phyloP scores from a whole-genome alignment of 2,888 invertebrate species.

The Xylophagus ater region DNA sequence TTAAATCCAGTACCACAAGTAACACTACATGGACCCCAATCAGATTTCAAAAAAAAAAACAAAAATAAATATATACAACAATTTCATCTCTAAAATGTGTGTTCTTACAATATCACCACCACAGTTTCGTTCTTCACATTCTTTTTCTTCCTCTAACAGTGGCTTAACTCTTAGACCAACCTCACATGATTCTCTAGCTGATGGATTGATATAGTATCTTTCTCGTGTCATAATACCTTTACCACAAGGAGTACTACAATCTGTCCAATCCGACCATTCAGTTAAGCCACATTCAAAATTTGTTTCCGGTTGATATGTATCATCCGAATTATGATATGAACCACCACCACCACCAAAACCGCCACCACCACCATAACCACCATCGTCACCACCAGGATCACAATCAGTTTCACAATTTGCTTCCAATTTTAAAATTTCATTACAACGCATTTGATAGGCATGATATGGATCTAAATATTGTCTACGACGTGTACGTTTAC shows the following conservation, averaged over 20 bases:
- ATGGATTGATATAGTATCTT: slow-evolving; percentile 51
- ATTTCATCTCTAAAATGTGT: slow-evolving; percentile 17
- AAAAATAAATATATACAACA: not conserved
- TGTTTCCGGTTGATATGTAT: no score
- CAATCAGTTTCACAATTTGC: slow-evolving; percentile 4
- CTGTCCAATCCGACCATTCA: slow-evolving; percentile 67
- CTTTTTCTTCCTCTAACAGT: slow-evolving; percentile 40
- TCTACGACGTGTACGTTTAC: slow-evolving; percentile 34
- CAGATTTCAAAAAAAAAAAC: slow-evolving; percentile 33
- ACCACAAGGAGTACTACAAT: slow-evolving; percentile 63
- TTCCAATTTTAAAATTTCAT: slow-evolving; percentile 15
- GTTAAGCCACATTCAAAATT: slow-evolving; percentile 56
- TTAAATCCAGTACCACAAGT: slow-evolving; percentile 66
- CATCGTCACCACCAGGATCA: no score
- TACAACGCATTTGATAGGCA: slow-evolving; percentile 16
- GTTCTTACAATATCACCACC: slow-evolving; percentile 34
- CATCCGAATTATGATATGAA: no score
- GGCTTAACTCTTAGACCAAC: slow-evolving; percentile 26
- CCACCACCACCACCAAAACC: no score
- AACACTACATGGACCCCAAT: slow-evolving; percentile 71
- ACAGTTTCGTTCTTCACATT: slow-evolving; percentile 37
- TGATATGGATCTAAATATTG: slow-evolving; percentile 29
- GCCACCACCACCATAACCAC: no score
- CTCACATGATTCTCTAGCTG: slow-evolving; percentile 53
- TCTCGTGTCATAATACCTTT: slow-evolving; percentile 58